phyloP scores from a whole-genome alignment of 1,140 invertebrate genomes.

The Laupala kohalensis region DNA sequence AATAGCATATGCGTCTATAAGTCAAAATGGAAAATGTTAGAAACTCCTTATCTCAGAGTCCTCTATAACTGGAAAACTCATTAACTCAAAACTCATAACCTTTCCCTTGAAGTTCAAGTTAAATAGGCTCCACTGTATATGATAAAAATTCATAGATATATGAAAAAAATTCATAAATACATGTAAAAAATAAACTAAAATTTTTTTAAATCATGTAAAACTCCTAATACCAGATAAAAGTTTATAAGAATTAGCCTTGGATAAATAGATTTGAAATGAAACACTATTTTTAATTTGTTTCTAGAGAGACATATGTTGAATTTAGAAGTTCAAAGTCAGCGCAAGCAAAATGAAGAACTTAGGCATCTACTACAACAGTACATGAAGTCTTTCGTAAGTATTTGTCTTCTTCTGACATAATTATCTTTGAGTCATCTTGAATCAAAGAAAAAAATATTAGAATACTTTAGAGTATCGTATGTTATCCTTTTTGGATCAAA shows the following conservation, averaged over 20 bases:
- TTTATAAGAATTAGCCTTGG: background rate
- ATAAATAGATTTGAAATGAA: background rate
- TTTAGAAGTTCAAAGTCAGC: constrained; percentile 30
- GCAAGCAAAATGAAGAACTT: constrained; percentile 38
- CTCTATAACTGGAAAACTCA: background rate
- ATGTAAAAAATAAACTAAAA: background rate
- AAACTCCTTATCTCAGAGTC: background rate
- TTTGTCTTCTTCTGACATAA: no score
- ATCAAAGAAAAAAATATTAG: no score
- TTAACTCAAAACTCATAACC: background rate
- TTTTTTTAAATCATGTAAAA: background rate
- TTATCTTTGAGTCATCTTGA: no score
- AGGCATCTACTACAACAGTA: constrained; percentile 31
- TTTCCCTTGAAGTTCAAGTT: background rate
- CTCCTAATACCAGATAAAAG: background rate
- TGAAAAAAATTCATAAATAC: background rate
- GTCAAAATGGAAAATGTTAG: background rate
- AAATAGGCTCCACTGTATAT: background rate
- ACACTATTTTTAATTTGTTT: constrained; percentile 3
- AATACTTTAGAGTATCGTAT: no score
- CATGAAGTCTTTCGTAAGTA: constrained; percentile 10
- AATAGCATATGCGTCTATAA: background rate
- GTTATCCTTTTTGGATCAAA: no score
- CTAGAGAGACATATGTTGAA: constrained; percentile 33
- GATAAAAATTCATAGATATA: background rate